Evolutionary conservation across 2,888 invertebrate species (phyloP).

Genomic region (Drosophila dives): DNA sequence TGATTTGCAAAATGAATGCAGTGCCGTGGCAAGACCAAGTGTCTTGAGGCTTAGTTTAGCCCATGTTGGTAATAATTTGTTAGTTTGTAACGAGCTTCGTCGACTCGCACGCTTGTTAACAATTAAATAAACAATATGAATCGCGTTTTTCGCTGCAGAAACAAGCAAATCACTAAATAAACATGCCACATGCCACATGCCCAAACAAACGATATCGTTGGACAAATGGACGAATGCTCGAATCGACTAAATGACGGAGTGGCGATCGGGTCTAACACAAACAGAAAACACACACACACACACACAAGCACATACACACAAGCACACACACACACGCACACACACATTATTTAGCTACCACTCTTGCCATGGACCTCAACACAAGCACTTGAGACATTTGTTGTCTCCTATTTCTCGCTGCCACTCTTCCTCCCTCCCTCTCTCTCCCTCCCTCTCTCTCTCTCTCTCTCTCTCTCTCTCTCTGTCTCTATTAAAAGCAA

Average conservation of each 20-base stretch:
- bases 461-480: neutral
- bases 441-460: constrained; percentile 5
- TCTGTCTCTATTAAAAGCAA: constrained; percentile 66
- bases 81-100: constrained; percentile 71
- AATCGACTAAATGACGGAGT: constrained; percentile 11
- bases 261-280: constrained; percentile 62
- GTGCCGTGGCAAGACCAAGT: constrained; percentile 22
- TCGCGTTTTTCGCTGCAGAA: constrained; percentile 58
- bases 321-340: neutral
- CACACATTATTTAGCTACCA: neutral
- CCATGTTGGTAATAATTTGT: constrained; percentile 67
- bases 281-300: constrained; percentile 37
- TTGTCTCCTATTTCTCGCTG: constrained; percentile 5
- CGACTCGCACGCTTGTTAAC: constrained; percentile 73
- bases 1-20: constrained; percentile 74
- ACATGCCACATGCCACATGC: constrained; percentile 67
- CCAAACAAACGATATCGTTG: constrained; percentile 11
- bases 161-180: constrained; percentile 79
- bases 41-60: constrained; percentile 36
- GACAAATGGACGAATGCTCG: neutral
- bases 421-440: neutral
- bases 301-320: neutral
- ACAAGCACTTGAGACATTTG: constrained; percentile 73
- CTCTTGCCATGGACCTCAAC: constrained; percentile 20
- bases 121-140: constrained; percentile 81